Conservation (phyloP, 2,113 vertebrate genomes). For the Macquaria ambigua region DNA sequence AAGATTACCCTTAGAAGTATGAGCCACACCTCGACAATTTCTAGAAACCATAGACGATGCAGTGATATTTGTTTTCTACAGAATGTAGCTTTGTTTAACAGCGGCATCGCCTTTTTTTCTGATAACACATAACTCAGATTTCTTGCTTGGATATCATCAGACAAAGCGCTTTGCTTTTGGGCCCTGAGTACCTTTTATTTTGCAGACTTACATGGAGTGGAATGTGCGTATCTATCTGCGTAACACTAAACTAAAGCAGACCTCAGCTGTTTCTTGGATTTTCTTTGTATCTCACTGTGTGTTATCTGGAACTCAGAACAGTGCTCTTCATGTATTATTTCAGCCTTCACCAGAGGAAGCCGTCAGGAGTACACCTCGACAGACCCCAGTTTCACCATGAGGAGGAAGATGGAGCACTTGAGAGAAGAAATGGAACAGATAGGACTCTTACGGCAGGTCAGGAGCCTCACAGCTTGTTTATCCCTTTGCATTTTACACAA, state of each 20-base stretch:
- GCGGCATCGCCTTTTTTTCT: background rate
- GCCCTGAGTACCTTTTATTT: background rate
- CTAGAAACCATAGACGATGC: background rate
- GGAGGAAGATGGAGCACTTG: constrained; percentile 98
- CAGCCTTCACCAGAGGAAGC: constrained; percentile 91
- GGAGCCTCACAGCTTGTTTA: constrained; percentile 46
- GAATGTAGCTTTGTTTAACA: background rate
- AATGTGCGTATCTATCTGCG: background rate
- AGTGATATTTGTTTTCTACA: background rate
- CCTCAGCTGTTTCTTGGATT: background rate
- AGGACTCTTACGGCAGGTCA: constrained; percentile 91
- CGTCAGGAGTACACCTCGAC: constrained; percentile 89
- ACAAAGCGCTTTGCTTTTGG: background rate
- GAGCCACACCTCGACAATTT: background rate
- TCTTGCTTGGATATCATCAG: background rate
- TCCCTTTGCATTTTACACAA: background rate
- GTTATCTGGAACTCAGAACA: constrained; percentile 15
- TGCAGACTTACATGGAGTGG: background rate
- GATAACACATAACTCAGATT: background rate
- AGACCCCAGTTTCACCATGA: constrained; percentile 98
- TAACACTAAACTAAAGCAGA: background rate
- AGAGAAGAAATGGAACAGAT: constrained; percentile 97
- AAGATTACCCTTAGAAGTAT: too few species aligned
- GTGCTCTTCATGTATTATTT: background rate
- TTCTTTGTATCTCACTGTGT: background rate